Evolutionary conservation across 2,888 invertebrate genomes (phyloP).

Genomic region (Lysandra coridon): DNA sequence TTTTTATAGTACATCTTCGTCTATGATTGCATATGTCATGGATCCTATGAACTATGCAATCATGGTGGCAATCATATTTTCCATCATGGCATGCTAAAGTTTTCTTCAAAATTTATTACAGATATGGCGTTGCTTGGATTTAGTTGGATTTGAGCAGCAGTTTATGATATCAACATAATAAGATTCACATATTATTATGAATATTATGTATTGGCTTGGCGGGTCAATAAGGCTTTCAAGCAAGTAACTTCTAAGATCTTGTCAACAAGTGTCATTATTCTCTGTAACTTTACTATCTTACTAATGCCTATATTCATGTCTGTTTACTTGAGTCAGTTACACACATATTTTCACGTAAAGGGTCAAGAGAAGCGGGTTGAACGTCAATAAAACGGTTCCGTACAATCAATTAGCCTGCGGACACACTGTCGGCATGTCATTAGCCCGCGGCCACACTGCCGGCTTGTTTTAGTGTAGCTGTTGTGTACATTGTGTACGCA

Average conservation of each 20-base stretch:
- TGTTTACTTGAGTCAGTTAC: neutral
- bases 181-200: too few species aligned
- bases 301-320: neutral
- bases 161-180: too few species aligned
- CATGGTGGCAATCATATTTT: too few species aligned
- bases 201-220: too few species aligned
- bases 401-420: constrained; percentile 50
- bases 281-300: neutral
- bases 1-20: too few species aligned
- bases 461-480: neutral
- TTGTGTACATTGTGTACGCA: constrained; percentile 49
- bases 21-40: neutral
- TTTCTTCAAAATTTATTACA: too few species aligned
- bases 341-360: constrained; percentile 7
- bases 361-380: constrained; percentile 16
- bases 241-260: neutral
- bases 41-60: neutral
- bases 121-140: too few species aligned
- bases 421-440: constrained; percentile 13
- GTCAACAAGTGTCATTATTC: neutral
- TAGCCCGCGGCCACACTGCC: constrained; percentile 1
- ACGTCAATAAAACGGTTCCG: constrained; percentile 35
- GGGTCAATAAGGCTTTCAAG: too few species aligned
- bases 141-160: too few species aligned
- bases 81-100: too few species aligned